Evolutionary conservation across 1,140 invertebrate genomes (phyloP).

Genomic region (Philotrypesis tridentata): DNA sequence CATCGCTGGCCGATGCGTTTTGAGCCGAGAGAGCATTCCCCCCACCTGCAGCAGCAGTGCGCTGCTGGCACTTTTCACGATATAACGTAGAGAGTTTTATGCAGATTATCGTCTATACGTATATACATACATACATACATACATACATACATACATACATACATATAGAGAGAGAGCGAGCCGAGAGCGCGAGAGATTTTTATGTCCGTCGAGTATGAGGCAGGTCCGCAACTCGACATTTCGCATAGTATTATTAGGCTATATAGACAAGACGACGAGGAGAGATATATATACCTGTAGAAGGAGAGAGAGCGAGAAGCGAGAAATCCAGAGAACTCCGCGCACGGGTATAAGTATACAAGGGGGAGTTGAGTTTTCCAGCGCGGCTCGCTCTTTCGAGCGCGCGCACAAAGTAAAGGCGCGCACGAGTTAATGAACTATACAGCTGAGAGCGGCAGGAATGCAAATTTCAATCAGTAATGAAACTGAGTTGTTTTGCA

Average conservation of each 20-base stretch:
- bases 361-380: background rate
- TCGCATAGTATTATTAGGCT: slow-evolving; percentile 47
- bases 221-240: slow-evolving; percentile 6
- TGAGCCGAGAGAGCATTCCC: background rate
- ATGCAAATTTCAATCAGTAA: slow-evolving; percentile 24
- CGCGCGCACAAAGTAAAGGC: background rate
- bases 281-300: background rate
- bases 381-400: too few relatives aligned
- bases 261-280: slow-evolving; percentile 10
- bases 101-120: too few relatives aligned
- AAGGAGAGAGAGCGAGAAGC: background rate
- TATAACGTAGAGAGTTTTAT: too few relatives aligned
- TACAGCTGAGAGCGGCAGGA: slow-evolving; percentile 7
- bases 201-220: background rate
- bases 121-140: too few relatives aligned
- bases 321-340: background rate
- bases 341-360: too few relatives aligned
- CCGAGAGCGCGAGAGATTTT: too few relatives aligned
- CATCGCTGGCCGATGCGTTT: slow-evolving; percentile 26
- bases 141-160: too few relatives aligned
- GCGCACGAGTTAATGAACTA: background rate
- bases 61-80: background rate
- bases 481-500: background rate
- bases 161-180: too few relatives aligned
- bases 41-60: too few relatives aligned